Percentiles rank a stretch among this genome's conserved stretches.
These are phyloP conservation scores for Julus scandinavius DNA, from an alignment of 2,888 invertebrate genomes.

Conservation along the genomic window DNA sequence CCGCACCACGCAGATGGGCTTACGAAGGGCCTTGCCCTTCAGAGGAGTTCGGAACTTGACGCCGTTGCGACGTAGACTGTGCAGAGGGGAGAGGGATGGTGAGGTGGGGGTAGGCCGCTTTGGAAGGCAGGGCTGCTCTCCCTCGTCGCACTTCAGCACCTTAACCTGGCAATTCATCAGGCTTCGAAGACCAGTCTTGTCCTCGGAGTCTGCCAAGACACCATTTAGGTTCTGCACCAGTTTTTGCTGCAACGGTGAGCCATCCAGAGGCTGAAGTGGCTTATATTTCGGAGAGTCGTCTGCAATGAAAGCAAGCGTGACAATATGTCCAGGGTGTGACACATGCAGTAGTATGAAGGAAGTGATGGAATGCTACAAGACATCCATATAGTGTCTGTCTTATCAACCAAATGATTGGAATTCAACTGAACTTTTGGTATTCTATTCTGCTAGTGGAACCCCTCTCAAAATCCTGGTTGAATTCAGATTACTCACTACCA, in stretches of 20 bases:
- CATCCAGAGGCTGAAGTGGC: not conserved
- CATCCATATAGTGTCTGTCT: no score
- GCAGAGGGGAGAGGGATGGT: not conserved
- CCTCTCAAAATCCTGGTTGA: no score
- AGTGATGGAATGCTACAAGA: no score
- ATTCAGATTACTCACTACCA: no score
- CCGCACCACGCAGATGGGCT: slow-evolving; percentile 61
- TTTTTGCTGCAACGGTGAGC: not conserved
- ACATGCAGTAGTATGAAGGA: not conserved
- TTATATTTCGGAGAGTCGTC: not conserved
- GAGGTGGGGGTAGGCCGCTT: not conserved
- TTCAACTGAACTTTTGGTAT: no score
- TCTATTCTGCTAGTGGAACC: no score
- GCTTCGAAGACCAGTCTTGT: slow-evolving; percentile 22
- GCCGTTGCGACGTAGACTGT: not conserved
- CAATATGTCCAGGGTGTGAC: not conserved
- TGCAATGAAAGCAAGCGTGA: not conserved
- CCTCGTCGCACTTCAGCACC: slow-evolving; percentile 56
- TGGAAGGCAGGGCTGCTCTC: not conserved
- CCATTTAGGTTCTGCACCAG: not conserved
- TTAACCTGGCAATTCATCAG: slow-evolving; percentile 56
- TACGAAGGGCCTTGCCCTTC: slow-evolving; percentile 36
- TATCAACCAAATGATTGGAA: no score
- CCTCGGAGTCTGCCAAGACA: not conserved
- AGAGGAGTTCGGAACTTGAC: not conserved